Evolutionary conservation across 2,888 invertebrate species (phyloP).

Genomic region (Augiades crinisus): DNA sequence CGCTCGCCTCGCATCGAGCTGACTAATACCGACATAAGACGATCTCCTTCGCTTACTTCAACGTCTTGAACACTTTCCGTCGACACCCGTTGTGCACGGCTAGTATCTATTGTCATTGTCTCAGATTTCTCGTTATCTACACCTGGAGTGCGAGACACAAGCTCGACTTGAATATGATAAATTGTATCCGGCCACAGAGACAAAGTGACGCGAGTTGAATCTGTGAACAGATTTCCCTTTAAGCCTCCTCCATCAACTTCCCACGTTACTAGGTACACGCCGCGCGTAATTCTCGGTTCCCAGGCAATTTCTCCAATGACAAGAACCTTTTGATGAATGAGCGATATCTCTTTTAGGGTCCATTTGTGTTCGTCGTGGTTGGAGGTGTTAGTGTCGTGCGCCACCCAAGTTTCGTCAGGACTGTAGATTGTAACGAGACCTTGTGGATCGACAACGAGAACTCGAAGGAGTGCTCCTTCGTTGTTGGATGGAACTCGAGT

Average conservation of each 20-base stretch:
- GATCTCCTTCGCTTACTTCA: conserved; percentile 79
- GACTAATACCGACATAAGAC: conserved; percentile 82
- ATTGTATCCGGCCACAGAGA: conserved; percentile 91
- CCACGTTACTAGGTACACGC: conserved; percentile 91
- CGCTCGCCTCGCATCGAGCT: conserved; percentile 83
- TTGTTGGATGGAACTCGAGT: conserved; percentile 84
- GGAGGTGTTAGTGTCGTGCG: conserved; percentile 77
- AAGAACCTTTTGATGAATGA: conserved; percentile 87
- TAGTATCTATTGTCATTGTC: conserved; percentile 84
- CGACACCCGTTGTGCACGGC: conserved; percentile 83
- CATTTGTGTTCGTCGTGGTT: conserved; percentile 78
- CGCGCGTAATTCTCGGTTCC: conserved; percentile 84
- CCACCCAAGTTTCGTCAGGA: conserved; percentile 83
- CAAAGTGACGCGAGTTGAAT: conserved; percentile 88
- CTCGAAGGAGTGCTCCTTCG: conserved; percentile 84
- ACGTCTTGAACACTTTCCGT: conserved; percentile 84
- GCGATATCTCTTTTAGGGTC: conserved; percentile 85
- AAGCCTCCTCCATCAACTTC: conserved; percentile 91
- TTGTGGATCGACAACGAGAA: conserved; percentile 86
- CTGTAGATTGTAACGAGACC: conserved; percentile 87
- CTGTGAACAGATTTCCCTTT: conserved; percentile 90
- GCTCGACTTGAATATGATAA: conserved; percentile 90
- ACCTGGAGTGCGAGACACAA: conserved; percentile 82
- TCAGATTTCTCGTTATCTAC: conserved; percentile 83
- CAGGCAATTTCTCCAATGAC: conserved; percentile 88